These are phyloP conservation scores for Stratiomys singularior DNA, from an alignment of 2,888 invertebrate genomes.

Conservation along the genomic window DNA sequence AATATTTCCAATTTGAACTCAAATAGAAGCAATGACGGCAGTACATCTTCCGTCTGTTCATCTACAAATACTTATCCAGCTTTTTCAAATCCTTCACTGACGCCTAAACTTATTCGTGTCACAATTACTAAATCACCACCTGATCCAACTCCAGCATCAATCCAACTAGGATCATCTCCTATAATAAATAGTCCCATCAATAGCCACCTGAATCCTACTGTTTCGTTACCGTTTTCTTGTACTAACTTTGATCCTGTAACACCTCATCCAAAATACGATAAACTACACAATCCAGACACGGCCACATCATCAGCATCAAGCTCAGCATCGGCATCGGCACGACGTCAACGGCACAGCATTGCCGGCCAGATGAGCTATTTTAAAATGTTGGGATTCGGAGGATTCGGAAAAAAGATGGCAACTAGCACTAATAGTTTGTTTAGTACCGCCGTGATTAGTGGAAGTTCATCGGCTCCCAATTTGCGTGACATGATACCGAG, in stretches of 20 bases:
- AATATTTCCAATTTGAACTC: neutral
- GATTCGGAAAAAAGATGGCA: constrained; percentile 74
- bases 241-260: constrained; percentile 57
- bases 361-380: constrained; percentile 95
- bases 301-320: constrained; percentile 56
- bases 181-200: neutral
- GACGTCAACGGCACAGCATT: constrained; percentile 95
- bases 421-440: constrained; percentile 86
- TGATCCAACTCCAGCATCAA: constrained; percentile 39
- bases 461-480: constrained; percentile 92
- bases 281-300: constrained; percentile 61
- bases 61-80: neutral
- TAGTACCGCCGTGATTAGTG: constrained; percentile 96
- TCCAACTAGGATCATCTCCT: neutral
- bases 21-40: neutral
- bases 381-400: constrained; percentile 85
- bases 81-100: neutral
- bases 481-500: constrained; percentile 87
- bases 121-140: constrained; percentile 42
- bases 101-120: constrained; percentile 18
- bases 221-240: constrained; percentile 53
- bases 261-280: constrained; percentile 54
- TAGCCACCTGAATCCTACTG: constrained; percentile 7
- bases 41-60: constrained; percentile 36
- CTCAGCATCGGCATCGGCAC: constrained; percentile 67